Evolutionary conservation across 30 jellyfish, hydroid and myxozoan species (phyloP).

Genomic region (Calvadosia cruxmelitensis): DNA sequence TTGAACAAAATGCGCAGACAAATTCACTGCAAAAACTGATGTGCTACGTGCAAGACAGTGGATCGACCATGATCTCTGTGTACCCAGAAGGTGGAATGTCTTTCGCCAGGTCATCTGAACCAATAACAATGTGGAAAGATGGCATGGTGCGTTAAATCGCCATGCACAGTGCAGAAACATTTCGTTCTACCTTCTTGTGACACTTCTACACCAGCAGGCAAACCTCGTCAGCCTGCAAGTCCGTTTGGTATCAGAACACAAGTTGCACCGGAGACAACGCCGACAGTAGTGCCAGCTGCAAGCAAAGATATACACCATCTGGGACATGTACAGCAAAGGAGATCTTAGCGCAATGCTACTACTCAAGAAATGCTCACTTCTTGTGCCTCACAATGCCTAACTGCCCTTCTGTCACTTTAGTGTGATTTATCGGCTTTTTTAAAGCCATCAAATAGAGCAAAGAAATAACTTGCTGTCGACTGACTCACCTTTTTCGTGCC

Average conservation of each 20-base stretch:
- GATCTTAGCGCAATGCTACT: too few relatives aligned
- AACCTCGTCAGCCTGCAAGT: background rate
- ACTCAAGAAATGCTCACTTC: too few relatives aligned
- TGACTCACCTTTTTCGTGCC: too few relatives aligned
- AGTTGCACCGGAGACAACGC: background rate
- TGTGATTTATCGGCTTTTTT: background rate
- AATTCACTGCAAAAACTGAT: too few relatives aligned
- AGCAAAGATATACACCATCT: too few relatives aligned
- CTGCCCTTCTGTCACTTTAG: too few relatives aligned
- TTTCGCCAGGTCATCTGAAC: constrained; percentile 4
- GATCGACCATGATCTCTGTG: background rate
- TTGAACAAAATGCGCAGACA: background rate
- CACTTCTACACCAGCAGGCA: background rate
- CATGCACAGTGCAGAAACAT: background rate
- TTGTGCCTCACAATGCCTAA: too few relatives aligned
- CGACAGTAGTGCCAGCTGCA: too few relatives aligned
- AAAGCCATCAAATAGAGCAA: background rate
- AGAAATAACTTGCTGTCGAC: background rate
- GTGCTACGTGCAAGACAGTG: too few relatives aligned
- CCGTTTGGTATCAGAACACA: background rate
- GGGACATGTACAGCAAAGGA: too few relatives aligned
- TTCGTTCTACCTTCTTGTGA: background rate
- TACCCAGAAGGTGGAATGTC: background rate
- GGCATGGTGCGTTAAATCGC: constrained; percentile 1
- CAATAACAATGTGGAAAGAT: constrained; percentile 3